phyloP scores from a whole-genome alignment of 2,113 vertebrate genomes.

The Heterotilapia buettikoferi region DNA sequence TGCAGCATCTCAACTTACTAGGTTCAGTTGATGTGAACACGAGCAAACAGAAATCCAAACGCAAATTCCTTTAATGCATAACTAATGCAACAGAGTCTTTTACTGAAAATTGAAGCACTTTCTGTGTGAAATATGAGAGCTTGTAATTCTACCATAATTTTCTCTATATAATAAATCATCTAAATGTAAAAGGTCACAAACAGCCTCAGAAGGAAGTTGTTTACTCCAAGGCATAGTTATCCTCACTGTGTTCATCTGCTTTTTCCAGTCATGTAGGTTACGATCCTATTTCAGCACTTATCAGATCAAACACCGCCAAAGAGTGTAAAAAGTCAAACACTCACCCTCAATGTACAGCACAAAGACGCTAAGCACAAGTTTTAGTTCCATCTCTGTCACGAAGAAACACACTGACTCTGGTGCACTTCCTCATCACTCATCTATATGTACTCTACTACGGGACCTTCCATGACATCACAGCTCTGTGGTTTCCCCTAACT shows the following conservation, averaged over 20 bases:
- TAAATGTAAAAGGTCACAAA: neutral
- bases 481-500: slow-evolving; percentile 56
- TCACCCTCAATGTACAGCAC: slow-evolving; percentile 56
- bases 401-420: neutral
- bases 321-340: slow-evolving; percentile 7
- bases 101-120: neutral
- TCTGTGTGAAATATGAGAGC: neutral
- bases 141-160: neutral
- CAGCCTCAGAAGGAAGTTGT: neutral
- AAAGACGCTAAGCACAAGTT: slow-evolving; percentile 35
- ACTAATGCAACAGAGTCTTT: neutral
- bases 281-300: neutral
- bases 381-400: slow-evolving; percentile 47
- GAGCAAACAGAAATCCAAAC: neutral
- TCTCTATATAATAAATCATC: neutral
- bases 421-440: slow-evolving; percentile 54
- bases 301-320: neutral
- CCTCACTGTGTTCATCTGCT: neutral
- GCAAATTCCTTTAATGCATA: neutral
- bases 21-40: neutral
- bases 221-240: neutral
- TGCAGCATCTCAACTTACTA: neutral
- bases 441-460: slow-evolving; percentile 26
- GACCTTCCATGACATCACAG: slow-evolving; percentile 73
- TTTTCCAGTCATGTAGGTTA: neutral